Evolutionary conservation across 2,797 vertebrate species (phyloP).

Genomic region (Melanotaenia nigrans): DNA sequence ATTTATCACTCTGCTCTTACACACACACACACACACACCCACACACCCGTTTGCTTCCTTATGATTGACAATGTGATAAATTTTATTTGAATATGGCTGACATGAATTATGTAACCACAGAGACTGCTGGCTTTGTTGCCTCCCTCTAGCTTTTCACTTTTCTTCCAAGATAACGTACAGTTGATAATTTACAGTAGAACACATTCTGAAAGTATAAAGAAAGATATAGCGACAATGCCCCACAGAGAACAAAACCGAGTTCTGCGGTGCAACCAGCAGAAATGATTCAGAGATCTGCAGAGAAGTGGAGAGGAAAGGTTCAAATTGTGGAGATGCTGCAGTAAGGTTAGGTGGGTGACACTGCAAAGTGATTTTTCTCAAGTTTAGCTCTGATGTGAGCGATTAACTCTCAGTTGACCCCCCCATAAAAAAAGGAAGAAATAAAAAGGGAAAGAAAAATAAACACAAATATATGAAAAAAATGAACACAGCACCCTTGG

Average conservation of each 20-base stretch:
- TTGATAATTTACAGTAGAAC: constrained; percentile 81
- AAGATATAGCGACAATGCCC: constrained; percentile 65
- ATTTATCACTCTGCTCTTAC: constrained; percentile 79
- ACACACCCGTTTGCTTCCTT: constrained; percentile 61
- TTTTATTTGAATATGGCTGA: constrained; percentile 86
- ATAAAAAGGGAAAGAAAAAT: constrained; percentile 49
- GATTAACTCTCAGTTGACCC: constrained; percentile 65
- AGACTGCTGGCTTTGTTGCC: constrained; percentile 78
- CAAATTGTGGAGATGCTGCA: constrained; percentile 31
- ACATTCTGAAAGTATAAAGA: constrained; percentile 73
- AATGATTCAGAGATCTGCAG: constrained; percentile 48
- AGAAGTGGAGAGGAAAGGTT: constrained; percentile 46
- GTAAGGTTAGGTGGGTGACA: constrained; percentile 62
- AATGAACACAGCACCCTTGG: constrained; percentile 40
- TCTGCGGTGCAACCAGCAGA: constrained; percentile 52
- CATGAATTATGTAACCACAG: constrained; percentile 85
- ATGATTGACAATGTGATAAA: constrained; percentile 86
- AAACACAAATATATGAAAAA: constrained; percentile 70
- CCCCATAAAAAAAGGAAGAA: constrained; percentile 21
- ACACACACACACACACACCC: constrained; percentile 40
- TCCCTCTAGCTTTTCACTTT: constrained; percentile 68
- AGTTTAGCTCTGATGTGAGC: constrained; percentile 64
- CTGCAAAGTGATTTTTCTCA: constrained; percentile 67
- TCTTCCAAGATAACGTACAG: constrained; percentile 79
- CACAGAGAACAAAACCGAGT: constrained; percentile 64